These are phyloP conservation scores for Passer domesticus DNA, from an alignment of 2,113 vertebrate genomes.

Conservation along the genomic window DNA sequence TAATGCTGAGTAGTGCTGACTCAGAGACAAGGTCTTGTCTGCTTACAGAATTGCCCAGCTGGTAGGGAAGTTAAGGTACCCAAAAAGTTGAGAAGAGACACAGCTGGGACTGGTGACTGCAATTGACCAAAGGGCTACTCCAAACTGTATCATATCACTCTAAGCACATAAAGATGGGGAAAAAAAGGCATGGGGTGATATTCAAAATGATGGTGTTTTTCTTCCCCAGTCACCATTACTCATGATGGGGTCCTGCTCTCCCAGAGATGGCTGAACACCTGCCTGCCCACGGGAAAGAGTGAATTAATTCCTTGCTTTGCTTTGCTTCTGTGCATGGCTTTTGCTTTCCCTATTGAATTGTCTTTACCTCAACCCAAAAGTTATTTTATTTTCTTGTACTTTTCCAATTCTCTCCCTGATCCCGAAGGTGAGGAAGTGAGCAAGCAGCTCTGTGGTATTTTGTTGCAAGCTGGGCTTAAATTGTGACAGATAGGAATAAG, in stretches of 20 bases:
- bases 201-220: not conserved
- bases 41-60: not conserved
- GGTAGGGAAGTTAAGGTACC: not conserved
- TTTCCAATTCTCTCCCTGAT: not conserved
- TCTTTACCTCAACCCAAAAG: not conserved
- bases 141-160: too few relatives aligned
- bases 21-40: not conserved
- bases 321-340: not conserved
- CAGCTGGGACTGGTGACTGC: not conserved
- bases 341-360: not conserved
- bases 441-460: not conserved
- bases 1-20: not conserved
- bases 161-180: not conserved
- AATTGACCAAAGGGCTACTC: not conserved
- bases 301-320: not conserved
- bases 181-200: not conserved
- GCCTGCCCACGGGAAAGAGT: not conserved
- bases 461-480: not conserved
- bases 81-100: not conserved
- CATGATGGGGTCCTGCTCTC: not conserved
- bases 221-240: accelerated
- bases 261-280: not conserved
- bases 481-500: not conserved
- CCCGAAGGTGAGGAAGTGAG: not conserved
- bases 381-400: not conserved